A percentile compares a stretch with the other conserved stretches of the same genome.
Evolutionary conservation across 2,113 vertebrate genomes (phyloP).

Genomic region (Nothobranchius kuhntae): DNA sequence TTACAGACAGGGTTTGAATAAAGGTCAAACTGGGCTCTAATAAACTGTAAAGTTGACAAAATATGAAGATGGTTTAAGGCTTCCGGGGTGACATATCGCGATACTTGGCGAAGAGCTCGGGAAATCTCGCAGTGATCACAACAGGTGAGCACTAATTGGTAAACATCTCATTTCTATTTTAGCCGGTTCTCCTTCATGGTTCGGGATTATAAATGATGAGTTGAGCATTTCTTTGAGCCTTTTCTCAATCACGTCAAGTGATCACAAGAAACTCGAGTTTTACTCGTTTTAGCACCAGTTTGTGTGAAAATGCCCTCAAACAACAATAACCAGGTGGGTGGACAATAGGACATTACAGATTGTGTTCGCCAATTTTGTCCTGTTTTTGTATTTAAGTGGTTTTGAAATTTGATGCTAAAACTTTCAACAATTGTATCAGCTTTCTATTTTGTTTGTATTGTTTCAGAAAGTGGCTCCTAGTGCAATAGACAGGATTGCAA

Average conservation of each 20-base stretch:
- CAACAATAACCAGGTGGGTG: conserved; percentile 61
- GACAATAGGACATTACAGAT: not conserved
- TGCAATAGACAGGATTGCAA: conserved; percentile 78
- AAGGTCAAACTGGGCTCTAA: no score
- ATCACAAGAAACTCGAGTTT: not conserved
- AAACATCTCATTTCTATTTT: fast-evolving
- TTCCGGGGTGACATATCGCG: conserved; percentile 30
- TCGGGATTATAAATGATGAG: not conserved
- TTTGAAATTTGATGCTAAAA: no score
- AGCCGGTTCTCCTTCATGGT: not conserved
- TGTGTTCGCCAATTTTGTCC: not conserved
- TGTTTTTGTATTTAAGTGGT: not conserved
- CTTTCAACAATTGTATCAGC: no score
- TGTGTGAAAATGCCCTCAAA: conserved; percentile 47
- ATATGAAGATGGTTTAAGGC: no score
- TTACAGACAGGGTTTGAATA: no score
- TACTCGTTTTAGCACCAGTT: not conserved
- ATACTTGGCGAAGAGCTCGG: not conserved
- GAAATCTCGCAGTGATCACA: fast-evolving
- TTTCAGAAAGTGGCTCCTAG: conserved; percentile 67
- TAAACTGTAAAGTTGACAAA: no score
- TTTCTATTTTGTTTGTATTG: not conserved
- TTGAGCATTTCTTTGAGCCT: not conserved
- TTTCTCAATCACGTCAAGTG: not conserved
- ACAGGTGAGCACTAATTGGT: conserved; percentile 48